phyloP scores from a whole-genome alignment of 2,113 vertebrate species.

The Zosterops pallidus region DNA sequence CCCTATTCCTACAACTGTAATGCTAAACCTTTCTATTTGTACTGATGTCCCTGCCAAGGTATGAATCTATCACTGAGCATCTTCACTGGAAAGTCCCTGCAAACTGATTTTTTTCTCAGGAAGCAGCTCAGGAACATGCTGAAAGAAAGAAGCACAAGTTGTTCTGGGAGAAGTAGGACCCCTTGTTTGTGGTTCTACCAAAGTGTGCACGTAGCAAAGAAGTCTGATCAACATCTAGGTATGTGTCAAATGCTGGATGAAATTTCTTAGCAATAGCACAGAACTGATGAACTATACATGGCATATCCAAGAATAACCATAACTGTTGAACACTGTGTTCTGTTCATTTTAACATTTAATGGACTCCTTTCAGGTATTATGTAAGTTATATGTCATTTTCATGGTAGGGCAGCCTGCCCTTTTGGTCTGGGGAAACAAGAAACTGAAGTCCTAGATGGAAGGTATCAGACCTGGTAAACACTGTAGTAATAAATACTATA shows the following conservation, averaged over 20 bases:
- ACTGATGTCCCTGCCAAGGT: background rate
- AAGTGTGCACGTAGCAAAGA: background rate
- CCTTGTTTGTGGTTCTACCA: background rate
- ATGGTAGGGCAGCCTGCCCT: background rate
- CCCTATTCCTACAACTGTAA: background rate
- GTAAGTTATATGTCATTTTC: background rate
- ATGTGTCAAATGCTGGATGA: background rate
- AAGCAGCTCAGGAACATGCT: background rate
- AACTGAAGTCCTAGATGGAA: background rate
- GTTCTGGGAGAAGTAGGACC: background rate
- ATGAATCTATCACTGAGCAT: background rate
- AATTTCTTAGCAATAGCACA: background rate
- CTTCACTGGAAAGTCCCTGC: background rate
- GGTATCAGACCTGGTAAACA: background rate
- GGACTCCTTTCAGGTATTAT: background rate
- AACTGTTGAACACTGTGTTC: background rate
- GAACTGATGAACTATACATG: background rate
- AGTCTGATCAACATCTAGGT: background rate
- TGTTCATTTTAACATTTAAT: background rate
- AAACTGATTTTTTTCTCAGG: background rate
- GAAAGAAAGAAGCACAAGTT: background rate
- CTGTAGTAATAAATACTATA: background rate
- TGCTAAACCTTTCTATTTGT: background rate
- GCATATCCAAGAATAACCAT: background rate
- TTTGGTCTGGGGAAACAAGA: background rate